Conservation (phyloP, 2,113 vertebrate species). For the Panthera tigris region DNA sequence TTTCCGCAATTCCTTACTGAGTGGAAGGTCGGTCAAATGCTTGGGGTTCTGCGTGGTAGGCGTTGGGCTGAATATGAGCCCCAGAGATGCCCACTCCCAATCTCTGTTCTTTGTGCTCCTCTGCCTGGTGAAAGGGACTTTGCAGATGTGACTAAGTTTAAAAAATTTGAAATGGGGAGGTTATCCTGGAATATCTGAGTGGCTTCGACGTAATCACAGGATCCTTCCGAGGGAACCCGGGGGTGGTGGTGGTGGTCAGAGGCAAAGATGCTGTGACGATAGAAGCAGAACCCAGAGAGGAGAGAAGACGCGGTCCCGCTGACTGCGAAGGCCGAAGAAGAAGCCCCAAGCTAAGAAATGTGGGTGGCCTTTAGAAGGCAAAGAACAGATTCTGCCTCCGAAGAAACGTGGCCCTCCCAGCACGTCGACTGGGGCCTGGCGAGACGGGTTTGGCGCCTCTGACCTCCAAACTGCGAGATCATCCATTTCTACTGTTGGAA, state of each 20-base stretch:
- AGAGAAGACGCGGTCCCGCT: not conserved
- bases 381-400: not conserved
- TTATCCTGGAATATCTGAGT: too few relatives aligned
- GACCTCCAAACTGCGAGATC: not conserved
- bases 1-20: not conserved
- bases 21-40: not conserved
- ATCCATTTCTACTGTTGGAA: not conserved
- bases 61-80: not conserved
- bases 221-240: rapidly evolving
- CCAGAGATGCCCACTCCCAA: not conserved
- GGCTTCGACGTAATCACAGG: not conserved
- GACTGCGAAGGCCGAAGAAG: not conserved
- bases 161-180: not conserved
- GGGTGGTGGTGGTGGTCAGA: not conserved
- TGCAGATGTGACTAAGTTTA: not conserved
- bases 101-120: not conserved
- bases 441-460: not conserved
- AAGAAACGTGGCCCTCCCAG: not conserved
- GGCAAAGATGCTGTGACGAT: not conserved
- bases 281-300: not conserved
- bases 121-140: not conserved
- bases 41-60: rapidly evolving
- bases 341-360: too few relatives aligned
- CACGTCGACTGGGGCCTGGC: too few relatives aligned
- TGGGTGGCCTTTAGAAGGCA: not conserved